Evolutionary conservation across 2,113 vertebrate genomes (phyloP).

Genomic region (Sterrhoptilus dennistouni): DNA sequence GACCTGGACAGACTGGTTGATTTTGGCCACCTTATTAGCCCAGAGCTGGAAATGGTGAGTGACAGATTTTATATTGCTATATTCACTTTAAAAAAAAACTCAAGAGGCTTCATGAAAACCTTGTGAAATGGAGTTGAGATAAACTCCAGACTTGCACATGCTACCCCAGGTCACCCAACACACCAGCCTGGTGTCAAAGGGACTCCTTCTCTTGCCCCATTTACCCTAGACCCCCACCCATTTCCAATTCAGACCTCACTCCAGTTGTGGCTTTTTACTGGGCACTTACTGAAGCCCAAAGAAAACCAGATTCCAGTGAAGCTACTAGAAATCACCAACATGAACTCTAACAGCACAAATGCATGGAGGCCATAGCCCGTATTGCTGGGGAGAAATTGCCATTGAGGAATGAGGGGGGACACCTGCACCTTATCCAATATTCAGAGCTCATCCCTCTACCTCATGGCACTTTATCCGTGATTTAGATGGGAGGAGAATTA

Average conservation of each 20-base stretch:
- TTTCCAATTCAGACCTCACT: not conserved
- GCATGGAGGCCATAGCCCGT: accelerated
- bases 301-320: not conserved
- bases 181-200: not conserved
- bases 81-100: not conserved
- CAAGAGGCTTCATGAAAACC: not conserved
- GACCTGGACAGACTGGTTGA: conserved; percentile 83
- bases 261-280: not conserved
- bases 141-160: not conserved
- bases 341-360: not conserved
- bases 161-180: not conserved
- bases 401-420: not conserved
- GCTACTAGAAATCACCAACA: not conserved
- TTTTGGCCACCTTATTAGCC: conserved; percentile 84
- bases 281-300: not conserved
- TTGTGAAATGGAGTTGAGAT: not conserved
- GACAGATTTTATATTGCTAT: not conserved
- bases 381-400: not conserved
- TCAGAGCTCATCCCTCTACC: not conserved
- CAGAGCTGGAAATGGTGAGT: conserved; percentile 83
- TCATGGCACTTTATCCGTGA: not conserved
- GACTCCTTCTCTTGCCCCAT: accelerated
- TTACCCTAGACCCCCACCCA: accelerated
- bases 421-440: not conserved
- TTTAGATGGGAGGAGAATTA: not conserved